Conservation (phyloP, 1,140 invertebrate species). For the Palaemon carinicauda region DNA sequence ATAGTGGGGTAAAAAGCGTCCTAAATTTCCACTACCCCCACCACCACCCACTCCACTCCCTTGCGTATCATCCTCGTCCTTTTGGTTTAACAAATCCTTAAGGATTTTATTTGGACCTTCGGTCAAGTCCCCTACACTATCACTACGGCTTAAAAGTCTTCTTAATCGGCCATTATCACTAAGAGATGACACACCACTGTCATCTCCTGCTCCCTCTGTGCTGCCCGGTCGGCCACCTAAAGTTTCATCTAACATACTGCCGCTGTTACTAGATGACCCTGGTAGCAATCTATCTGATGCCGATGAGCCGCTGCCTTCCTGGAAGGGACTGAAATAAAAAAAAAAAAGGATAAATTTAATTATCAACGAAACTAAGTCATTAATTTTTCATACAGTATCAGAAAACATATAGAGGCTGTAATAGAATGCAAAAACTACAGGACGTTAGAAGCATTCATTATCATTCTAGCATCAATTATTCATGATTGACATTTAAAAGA, state of each 20-base stretch:
- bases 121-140: slow-evolving; percentile 18
- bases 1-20: slow-evolving; percentile 23
- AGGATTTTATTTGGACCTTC: slow-evolving; percentile 51
- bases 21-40: slow-evolving; percentile 7
- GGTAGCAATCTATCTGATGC: slow-evolving; percentile 32
- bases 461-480: too few relatives aligned
- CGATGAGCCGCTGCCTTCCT: slow-evolving; percentile 38
- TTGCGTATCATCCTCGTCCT: slow-evolving; percentile 44
- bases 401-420: background rate
- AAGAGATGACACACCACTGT: slow-evolving; percentile 11
- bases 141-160: slow-evolving; percentile 32
- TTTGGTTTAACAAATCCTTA: slow-evolving; percentile 47
- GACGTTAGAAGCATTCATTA: too few relatives aligned
- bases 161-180: slow-evolving; percentile 26
- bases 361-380: too few relatives aligned
- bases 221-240: slow-evolving; percentile 28
- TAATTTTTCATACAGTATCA: background rate
- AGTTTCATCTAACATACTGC: slow-evolving; percentile 26
- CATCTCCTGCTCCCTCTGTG: slow-evolving; percentile 30
- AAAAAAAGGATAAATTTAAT: too few relatives aligned
- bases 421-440: background rate
- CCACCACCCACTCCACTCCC: background rate
- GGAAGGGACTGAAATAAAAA: slow-evolving; percentile 32
- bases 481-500: too few relatives aligned
- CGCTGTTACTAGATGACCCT: slow-evolving; percentile 44